Base-by-base conservation (phyloP, 2,113 vertebrate genomes). In the Hyla sarda region DNA sequence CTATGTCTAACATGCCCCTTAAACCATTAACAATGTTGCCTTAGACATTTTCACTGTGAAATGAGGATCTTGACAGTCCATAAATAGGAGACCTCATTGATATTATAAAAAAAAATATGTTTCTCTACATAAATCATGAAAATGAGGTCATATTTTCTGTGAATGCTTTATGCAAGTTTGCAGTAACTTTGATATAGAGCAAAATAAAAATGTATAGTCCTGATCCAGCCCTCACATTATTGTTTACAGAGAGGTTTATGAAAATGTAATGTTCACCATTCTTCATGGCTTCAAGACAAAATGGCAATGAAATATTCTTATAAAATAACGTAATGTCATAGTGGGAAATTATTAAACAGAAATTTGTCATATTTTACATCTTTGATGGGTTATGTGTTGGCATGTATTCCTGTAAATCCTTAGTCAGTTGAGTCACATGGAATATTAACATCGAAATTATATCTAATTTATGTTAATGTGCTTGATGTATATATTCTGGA, bases 271-370 rank as follows among this genome's bases (percentile, higher is more conserved):
- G 67, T 54, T 72, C 67, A 50, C 30, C 45, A 73, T 83, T 73
- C n/a, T 73, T 83, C 47, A 73, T 56, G 11, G 37, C 50, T 83
- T 83, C 30, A 25, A 54, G 71, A 56, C 67, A 72, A 62, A 84
- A 50, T 84, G 58, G 65, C 83, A 65, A 50, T 58, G 69, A 75
- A 77, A 84, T 50, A 84, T 30, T 62, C 47, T 50, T 48, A 84
- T 76, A 76, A 84, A 81, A 84, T 37, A 83, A 76, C 10, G 45
- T 83, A 45, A 74, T 74, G 71, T 28, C 69, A 45, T 83, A 60
- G n/a, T 6, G 47, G 25, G 41, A 32, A 58, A 76, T 84, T 60
- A 84, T 52, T 62, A 76, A 62, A 75, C 71, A 84, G n/a, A 84
- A 75, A 62, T 84, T 21, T 75, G 37, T 62, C 54, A 76, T 37